phyloP scores from a whole-genome alignment of 1,140 invertebrate species.

The Linepithema humile region DNA sequence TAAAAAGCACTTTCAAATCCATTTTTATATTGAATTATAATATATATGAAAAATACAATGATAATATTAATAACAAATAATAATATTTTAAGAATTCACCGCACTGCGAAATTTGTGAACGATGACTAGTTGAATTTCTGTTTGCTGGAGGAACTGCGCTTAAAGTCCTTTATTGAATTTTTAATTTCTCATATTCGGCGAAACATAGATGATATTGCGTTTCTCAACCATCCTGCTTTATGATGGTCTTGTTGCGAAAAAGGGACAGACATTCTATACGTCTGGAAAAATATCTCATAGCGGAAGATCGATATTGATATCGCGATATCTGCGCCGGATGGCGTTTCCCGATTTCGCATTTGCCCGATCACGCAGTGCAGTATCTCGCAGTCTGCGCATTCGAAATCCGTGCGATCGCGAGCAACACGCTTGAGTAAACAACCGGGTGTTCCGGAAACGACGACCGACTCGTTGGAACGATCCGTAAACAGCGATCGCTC shows the following conservation, averaged over 20 bases:
- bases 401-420: constrained; percentile 26
- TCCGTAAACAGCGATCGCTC: constrained; percentile 29
- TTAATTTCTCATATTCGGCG: background rate
- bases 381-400: background rate
- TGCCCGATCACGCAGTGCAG: constrained; percentile 2
- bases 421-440: constrained; percentile 39
- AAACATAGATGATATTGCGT: background rate
- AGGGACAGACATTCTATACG: background rate
- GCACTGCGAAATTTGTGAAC: background rate
- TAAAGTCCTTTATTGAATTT: background rate
- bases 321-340: constrained; percentile 16
- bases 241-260: background rate
- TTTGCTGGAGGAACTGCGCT: no score
- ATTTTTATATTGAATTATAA: background rate
- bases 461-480: constrained; percentile 7
- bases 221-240: background rate
- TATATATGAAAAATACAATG: background rate
- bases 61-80: background rate
- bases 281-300: constrained; percentile 24
- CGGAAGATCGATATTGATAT: constrained; percentile 31
- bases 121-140: no score
- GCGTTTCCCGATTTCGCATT: constrained; percentile 19
- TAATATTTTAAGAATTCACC: background rate
- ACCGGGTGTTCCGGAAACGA: constrained; percentile 19
- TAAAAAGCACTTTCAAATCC: no score